A percentile compares a stretch with the other conserved stretches of the same genome.
These are phyloP conservation scores for Rostratula benghalensis DNA, from an alignment of 2,113 vertebrate species.

Conservation along the genomic window DNA sequence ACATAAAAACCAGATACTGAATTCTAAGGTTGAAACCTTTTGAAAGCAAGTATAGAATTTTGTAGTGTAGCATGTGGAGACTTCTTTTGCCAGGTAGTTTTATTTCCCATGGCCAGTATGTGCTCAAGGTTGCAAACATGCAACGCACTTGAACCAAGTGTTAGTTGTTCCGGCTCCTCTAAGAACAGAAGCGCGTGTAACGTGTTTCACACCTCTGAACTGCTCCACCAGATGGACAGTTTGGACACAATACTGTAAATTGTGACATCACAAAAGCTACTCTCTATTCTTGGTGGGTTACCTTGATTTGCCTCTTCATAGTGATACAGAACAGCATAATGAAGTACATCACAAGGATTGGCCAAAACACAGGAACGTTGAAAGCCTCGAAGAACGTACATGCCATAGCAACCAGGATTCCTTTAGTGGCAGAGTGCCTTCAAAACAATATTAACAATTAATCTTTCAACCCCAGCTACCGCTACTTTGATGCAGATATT, in stretches of 20 bases:
- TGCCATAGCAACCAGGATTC: constrained; percentile 94
- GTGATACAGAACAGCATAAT: constrained; percentile 99
- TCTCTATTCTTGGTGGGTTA: constrained; percentile 37
- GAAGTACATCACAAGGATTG: constrained; percentile 99
- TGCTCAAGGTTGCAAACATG: not conserved
- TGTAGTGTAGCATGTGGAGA: not conserved
- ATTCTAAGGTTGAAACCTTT: not conserved
- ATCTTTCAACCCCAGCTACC: not conserved
- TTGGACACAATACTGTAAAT: not conserved
- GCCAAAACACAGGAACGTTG: constrained; percentile 99
- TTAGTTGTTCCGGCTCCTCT: not conserved
- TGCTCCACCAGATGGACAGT: not conserved
- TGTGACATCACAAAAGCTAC: not conserved
- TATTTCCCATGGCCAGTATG: not conserved
- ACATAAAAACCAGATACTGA: not conserved
- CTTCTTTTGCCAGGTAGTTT: not conserved
- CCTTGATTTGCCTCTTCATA: constrained; percentile 99
- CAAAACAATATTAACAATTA: constrained; percentile 10
- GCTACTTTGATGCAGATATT: not conserved
- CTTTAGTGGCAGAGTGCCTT: constrained; percentile 98
- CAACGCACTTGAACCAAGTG: not conserved
- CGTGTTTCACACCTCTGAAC: not conserved
- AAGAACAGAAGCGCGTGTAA: not conserved
- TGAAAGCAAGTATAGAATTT: not conserved
- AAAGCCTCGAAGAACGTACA: constrained; percentile 99